phyloP scores from a whole-genome alignment of 2,888 invertebrate genomes.

The Macaria liturata region DNA sequence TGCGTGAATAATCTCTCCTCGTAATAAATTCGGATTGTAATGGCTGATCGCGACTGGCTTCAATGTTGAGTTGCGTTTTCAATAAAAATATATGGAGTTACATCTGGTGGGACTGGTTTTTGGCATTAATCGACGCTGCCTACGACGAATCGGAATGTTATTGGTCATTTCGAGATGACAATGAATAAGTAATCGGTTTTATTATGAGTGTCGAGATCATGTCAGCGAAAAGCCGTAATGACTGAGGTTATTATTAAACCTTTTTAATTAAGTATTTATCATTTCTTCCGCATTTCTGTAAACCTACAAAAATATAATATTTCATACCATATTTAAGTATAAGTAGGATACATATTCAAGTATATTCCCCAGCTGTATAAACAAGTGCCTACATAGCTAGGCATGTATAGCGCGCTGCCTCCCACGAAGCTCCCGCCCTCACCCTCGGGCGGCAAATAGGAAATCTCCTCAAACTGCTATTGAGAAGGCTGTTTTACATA shows the following conservation, averaged over 20 bases:
- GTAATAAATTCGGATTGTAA: conserved; percentile 81
- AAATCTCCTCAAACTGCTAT: conserved; percentile 14
- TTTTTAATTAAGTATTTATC: too few species aligned
- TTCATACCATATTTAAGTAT: background rate
- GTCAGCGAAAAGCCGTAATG: background rate
- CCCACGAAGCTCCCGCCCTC: conserved; percentile 20
- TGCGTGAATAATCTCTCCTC: conserved; percentile 79
- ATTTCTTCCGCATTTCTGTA: too few species aligned
- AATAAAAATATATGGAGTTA: conserved; percentile 56
- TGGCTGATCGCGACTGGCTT: conserved; percentile 73
- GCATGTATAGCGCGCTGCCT: conserved; percentile 11
- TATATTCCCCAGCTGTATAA: background rate
- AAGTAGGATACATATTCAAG: background rate
- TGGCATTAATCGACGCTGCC: conserved; percentile 59
- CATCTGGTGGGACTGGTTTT: conserved; percentile 57
- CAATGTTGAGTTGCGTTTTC: conserved; percentile 66
- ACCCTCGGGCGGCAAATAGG: conserved; percentile 18
- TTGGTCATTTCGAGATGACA: conserved; percentile 56
- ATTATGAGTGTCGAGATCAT: conserved; percentile 51
- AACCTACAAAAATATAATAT: too few species aligned
- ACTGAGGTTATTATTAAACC: too few species aligned
- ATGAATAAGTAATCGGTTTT: conserved; percentile 60
- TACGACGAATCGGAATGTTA: conserved; percentile 55
- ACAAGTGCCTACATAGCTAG: conserved; percentile 4
- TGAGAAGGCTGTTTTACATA: conserved; percentile 4